Base-by-base conservation (phyloP, 1,140 invertebrate species). In the Drosophila paulistorum region DNA sequence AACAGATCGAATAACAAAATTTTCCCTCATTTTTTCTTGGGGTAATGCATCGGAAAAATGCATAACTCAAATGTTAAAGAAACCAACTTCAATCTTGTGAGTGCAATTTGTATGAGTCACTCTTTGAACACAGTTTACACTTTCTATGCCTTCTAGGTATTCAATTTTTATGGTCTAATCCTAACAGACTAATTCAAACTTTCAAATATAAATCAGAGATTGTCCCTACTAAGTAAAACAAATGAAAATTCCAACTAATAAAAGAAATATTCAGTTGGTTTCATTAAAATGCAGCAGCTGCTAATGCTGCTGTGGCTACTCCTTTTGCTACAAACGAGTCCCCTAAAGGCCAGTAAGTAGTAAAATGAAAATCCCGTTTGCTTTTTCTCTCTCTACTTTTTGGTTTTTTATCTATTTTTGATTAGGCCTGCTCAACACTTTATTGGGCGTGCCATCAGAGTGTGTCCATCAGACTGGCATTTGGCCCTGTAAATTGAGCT, bases 401-500 rank as follows among this genome's bases (percentile, higher is more conserved):
- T 1, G 3, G 23, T 11, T 6, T 9, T 4, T 10, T 11, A 35
- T 51, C 23, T 42, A 42, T 55, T 2, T 59, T 23, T 51, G 6
- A 1, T 11, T 51, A 92, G 91, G 78, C 23, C 81, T 92, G 54
- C 91, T 95, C 35, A 94, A 94, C 9, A 93, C 93, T 0, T 79
- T 95, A 70, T 89, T 95, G 14, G 94, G 94, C 11, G 94, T 95
- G 83, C 94, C 94, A 1, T 86, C 93, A 0, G 93, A 94, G 41
- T 95, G 95, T 82, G 93, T 92, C 45, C 91, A 93, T 51, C 93
- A 94, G 55, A 93, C 93, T 11, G 92, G 93, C 23, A 92, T 94
- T 0, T 93, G 94, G 74, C 92, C 94, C 0, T 96, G 95, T 76
- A 95, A 95, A 0, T 92, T 96, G 62, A 93, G 94, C n/a, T 90